Evolutionary conservation across 2,113 vertebrate genomes (phyloP).

Genomic region (Chunga burmeisteri): DNA sequence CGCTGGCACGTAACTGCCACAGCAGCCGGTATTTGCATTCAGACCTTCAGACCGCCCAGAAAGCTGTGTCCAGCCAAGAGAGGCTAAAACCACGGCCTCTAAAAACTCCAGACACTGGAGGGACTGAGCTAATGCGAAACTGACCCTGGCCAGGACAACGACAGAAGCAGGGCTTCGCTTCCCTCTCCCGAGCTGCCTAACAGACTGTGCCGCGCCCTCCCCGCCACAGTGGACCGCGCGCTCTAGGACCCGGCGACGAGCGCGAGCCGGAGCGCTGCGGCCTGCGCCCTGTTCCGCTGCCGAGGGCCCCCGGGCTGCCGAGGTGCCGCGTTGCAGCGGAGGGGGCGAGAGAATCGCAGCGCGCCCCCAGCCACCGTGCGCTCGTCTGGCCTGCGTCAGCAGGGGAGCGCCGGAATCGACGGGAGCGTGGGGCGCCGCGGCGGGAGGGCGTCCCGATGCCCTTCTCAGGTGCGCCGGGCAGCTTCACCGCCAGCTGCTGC

Average conservation of each 20-base stretch:
- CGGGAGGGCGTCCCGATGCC: not conserved
- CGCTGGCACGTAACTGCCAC: not conserved
- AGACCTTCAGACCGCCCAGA: not conserved
- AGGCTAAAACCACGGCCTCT: not conserved
- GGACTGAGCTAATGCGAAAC: not conserved
- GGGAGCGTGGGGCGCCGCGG: not conserved
- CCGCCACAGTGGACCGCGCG: not conserved
- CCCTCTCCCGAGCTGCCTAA: not conserved
- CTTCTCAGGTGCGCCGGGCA: not conserved
- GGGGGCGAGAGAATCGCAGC: not conserved
- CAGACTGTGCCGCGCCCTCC: no score
- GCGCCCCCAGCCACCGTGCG: not conserved
- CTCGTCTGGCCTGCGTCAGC: not conserved
- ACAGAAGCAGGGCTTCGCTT: no score
- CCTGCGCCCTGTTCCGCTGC: not conserved
- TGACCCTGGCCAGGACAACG: not conserved
- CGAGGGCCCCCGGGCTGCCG: not conserved
- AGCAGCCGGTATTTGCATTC: not conserved
- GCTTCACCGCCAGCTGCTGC: not conserved
- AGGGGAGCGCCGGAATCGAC: not conserved
- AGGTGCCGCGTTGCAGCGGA: not conserved
- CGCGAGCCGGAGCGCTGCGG: not conserved
- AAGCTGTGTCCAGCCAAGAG: not conserved
- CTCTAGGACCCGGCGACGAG: not conserved
- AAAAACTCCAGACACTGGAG: not conserved